Conservation (phyloP, 2,888 invertebrate species). For the Orthosia incerta region DNA sequence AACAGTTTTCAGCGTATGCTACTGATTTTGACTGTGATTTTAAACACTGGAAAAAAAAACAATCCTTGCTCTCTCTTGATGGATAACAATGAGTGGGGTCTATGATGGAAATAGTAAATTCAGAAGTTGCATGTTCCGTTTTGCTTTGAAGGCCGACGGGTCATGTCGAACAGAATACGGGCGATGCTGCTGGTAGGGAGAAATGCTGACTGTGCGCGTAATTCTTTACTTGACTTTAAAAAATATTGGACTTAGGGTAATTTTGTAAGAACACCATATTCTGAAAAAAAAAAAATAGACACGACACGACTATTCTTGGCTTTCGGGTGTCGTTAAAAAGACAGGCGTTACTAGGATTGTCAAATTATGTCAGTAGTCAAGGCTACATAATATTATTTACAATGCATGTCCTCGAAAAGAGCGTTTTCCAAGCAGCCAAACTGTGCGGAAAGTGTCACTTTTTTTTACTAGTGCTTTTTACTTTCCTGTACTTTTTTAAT, state of each 20-base stretch:
- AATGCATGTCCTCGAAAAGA: too few species aligned
- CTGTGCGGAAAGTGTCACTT: too few species aligned
- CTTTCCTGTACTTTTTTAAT: too few species aligned
- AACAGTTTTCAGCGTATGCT: neutral
- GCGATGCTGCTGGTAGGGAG: neutral
- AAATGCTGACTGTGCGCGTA: neutral
- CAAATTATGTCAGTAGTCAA: neutral
- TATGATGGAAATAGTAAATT: neutral
- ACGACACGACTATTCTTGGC: neutral
- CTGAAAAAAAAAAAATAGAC: neutral
- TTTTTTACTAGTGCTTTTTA: too few species aligned
- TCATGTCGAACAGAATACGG: too few species aligned
- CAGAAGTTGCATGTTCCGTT: too few species aligned
- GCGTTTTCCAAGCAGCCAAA: too few species aligned
- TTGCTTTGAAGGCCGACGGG: too few species aligned
- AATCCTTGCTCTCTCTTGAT: neutral
- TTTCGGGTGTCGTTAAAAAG: conserved; percentile 2
- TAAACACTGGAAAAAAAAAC: too few species aligned
- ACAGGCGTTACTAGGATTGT: conserved; percentile 2
- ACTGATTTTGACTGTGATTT: neutral
- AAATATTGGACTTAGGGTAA: neutral
- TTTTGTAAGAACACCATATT: neutral
- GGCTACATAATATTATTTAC: neutral
- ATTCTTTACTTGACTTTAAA: neutral
- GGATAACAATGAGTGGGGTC: neutral